Evolutionary conservation across 2,113 vertebrate genomes (phyloP), one percentile per base, ranked within the genome.

Genomic region (Rynchops niger): DNA sequence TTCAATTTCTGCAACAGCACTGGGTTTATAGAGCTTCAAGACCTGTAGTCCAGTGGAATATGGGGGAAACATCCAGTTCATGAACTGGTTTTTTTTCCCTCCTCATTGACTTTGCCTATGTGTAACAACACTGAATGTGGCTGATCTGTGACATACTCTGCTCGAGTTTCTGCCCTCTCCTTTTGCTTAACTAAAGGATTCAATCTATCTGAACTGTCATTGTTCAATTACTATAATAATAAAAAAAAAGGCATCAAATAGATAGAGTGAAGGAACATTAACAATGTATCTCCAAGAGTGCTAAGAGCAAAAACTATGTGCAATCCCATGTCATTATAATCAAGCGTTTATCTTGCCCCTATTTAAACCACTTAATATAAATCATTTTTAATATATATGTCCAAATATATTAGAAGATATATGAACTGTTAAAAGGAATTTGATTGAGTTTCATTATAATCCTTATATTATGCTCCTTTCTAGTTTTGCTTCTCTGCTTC

Each of bases 111-210:
- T 59, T 61, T 19, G 23, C 9, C 36, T 34, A 10, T 16, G 5
- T 3, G 2, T 40, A 82, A 30, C 4, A 71, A 26, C 10, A 83
- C 11, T 70, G 78, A 72, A 52, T 85, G 36, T 0, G 26, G 11
- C 52, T 69, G 5, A 45, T 71, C 47, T 71, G 45, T 66, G n/a
- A 50, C 17, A 71, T 23, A 22, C 22, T 61, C 11, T 25, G 4
- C 40, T 59, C 0, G 0, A 70, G 27, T 45, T 78, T 67, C 40
- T 69, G 26, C 8, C 30, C 34, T 61, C 10, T 55, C 21, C 10
- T 63, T 88, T 62, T 82, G 26, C 38, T 65, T 70, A 66, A 81
- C 74, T 42, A 29, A 67, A 47, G n/a, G 25, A 83, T 34, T 66
- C 62, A 36, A 50, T 42, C 11, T 47, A 69, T 32, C 40, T n/a